Conservation (phyloP, 2,888 invertebrate genomes). For the Phortica okadai region DNA sequence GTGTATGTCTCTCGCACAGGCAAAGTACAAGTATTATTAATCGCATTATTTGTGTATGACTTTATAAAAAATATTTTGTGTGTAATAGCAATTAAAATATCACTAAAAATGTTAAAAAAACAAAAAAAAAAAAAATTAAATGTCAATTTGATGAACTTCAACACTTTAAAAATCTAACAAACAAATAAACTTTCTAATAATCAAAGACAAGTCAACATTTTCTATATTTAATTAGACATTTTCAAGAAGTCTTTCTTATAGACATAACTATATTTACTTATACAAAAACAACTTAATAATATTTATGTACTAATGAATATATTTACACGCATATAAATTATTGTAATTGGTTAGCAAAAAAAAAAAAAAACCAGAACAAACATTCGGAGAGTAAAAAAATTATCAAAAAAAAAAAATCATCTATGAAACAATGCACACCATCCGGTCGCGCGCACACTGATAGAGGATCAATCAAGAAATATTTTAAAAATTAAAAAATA, state of each 20-base stretch:
- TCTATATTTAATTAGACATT: neutral
- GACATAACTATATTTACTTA: neutral
- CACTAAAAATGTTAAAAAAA: constrained; percentile 7
- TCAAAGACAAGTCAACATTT: constrained; percentile 7
- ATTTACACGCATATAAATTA: neutral
- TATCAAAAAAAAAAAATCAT: too few species aligned
- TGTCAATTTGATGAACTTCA: constrained; percentile 18
- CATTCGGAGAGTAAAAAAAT: neutral
- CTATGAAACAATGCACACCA: too few species aligned
- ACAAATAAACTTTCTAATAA: neutral
- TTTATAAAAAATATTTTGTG: neutral
- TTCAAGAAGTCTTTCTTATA: constrained; percentile 15
- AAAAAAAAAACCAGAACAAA: neutral
- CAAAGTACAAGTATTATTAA: constrained; percentile 3
- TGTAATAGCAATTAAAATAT: constrained; percentile 5
- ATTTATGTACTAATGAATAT: constrained; percentile 36
- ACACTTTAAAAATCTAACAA: neutral
- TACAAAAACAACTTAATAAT: constrained; percentile 34
- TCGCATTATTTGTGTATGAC: neutral
- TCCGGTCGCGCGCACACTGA: too few species aligned
- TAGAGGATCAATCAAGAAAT: neutral
- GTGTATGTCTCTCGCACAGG: neutral
- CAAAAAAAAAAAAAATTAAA: neutral
- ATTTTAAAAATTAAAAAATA: neutral
- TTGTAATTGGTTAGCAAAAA: neutral